Base-by-base conservation (phyloP, 2,797 vertebrate genomes). In the Poeciliopsis infans region DNA sequence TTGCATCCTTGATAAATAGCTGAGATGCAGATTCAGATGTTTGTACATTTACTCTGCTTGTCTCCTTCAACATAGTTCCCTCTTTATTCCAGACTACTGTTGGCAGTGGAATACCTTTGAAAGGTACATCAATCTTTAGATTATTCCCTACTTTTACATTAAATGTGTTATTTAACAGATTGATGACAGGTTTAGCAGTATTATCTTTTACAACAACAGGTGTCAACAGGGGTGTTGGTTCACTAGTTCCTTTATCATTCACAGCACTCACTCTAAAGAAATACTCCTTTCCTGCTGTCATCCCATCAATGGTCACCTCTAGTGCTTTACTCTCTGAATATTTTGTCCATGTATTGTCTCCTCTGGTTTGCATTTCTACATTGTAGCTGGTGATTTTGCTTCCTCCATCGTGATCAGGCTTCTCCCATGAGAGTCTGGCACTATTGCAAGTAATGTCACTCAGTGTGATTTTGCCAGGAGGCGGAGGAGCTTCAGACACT, bases 161-260 rank as follows among this genome's bases (percentile, higher is more conserved):
- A 88, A 96, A 99, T 15, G 97, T 97, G 85, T 96, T 97, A 87
- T 96, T 97, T 87, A 97, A 93, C 80, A 99, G 95, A 86, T 96
- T 95, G 85, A 97, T 95, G 49, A 96, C 92, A 69, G 98, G 98
- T 80, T 95, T 94, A 87, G 96, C 94, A 92, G 96, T 96, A 78
- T 96, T 96, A 87, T 99, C 96, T 76, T 96, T 97, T 88, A 98
- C 96, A 85, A 95, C 87, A 79, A 99, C 96, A 25, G 97, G 96
- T 75, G 96, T 94, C 76, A 95, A 95, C 76, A 99, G 94, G 84
- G 94, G 93, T 92, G 97, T 97, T 76, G 98, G 96, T 93, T 99
- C 97, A 92, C 98, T 98, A 86, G 95, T 97, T 90, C 98, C 98
- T 91, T 97, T 99, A 92, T 99, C 98, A 94, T 99, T 99, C 80